Evolutionary conservation across 2,113 vertebrate genomes (phyloP).

Genomic region (Muntiacus reevesi): DNA sequence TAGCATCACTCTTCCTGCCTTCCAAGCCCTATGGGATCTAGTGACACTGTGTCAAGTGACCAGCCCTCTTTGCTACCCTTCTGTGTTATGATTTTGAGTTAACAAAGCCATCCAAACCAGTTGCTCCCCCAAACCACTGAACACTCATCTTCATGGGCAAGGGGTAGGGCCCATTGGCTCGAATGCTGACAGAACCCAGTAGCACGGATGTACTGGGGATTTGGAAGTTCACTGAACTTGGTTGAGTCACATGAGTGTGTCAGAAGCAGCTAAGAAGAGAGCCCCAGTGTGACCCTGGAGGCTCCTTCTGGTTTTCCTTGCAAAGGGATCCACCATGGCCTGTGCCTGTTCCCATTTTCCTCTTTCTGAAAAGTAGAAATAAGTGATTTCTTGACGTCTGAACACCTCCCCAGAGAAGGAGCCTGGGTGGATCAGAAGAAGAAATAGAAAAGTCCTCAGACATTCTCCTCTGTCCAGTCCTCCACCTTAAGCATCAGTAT

Average conservation of each 20-base stretch:
- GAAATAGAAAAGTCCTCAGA: background rate
- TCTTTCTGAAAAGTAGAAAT: background rate
- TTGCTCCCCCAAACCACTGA: background rate
- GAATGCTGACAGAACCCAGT: background rate
- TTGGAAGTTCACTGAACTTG: background rate
- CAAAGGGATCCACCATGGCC: background rate
- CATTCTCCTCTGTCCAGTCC: background rate
- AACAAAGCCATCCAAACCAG: background rate
- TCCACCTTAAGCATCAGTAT: background rate
- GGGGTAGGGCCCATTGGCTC: too few species aligned
- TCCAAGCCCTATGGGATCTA: background rate
- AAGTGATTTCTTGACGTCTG: background rate
- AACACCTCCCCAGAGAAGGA: background rate
- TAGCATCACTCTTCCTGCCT: background rate
- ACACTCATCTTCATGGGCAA: background rate
- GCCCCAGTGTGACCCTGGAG: background rate
- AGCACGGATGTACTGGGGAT: background rate
- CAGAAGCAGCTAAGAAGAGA: background rate
- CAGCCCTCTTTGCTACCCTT: background rate
- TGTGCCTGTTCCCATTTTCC: background rate
- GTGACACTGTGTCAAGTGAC: background rate
- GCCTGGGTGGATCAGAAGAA: background rate
- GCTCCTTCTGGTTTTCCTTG: background rate
- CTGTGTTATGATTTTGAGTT: background rate
- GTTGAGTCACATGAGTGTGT: background rate